Conservation (phyloP, 1,140 invertebrate species). For the Papilio polyxenes region DNA sequence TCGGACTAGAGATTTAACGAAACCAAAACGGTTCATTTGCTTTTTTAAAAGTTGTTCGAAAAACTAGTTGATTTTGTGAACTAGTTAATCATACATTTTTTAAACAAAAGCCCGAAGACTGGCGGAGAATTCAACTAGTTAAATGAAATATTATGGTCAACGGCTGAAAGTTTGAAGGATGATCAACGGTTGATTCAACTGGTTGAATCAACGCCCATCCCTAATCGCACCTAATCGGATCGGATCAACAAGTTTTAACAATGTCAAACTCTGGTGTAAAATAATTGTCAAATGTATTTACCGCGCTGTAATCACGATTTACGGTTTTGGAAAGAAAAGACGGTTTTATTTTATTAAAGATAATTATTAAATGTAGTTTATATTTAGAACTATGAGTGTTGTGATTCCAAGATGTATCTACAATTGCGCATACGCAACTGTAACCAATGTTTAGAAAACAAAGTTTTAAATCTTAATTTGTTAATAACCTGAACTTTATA, state of each 20-base stretch:
- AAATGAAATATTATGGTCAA: too few relatives aligned
- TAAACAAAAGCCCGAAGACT: too few relatives aligned
- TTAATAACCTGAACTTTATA: background rate
- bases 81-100: too few relatives aligned
- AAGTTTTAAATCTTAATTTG: background rate
- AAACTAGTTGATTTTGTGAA: too few relatives aligned
- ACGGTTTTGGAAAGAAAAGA: background rate
- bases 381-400: background rate
- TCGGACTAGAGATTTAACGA: background rate
- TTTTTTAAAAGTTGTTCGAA: too few relatives aligned
- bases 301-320: background rate
- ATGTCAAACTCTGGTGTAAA: slow-evolving; percentile 15
- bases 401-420: background rate
- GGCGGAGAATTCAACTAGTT: too few relatives aligned
- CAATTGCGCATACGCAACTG: background rate
- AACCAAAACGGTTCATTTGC: too few relatives aligned
- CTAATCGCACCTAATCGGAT: background rate
- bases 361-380: background rate
- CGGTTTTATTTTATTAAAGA: background rate
- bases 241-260: background rate
- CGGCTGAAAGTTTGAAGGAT: too few relatives aligned
- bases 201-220: too few relatives aligned
- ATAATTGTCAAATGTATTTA: slow-evolving; percentile 27
- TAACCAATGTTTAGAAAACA: background rate
- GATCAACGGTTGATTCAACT: too few relatives aligned